phyloP scores from a whole-genome alignment of 2,888 invertebrate genomes.

The Cerastis leucographa region DNA sequence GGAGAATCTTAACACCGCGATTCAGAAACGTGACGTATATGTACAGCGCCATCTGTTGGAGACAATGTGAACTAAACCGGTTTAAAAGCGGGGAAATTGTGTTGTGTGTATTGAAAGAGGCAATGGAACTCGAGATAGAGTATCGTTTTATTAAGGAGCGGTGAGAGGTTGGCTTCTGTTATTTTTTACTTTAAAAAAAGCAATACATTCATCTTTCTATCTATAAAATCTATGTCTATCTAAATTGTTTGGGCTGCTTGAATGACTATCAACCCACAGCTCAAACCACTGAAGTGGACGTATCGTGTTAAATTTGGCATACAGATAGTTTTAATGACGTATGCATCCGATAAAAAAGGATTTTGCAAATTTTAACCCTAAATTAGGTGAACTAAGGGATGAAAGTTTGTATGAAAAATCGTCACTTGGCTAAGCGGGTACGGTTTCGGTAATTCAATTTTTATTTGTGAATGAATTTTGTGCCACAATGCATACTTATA shows the following conservation, averaged over 20 bases:
- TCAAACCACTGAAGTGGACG: neutral
- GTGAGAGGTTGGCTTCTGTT: neutral
- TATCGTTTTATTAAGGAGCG: neutral
- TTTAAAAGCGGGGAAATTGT: neutral
- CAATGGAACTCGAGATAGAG: neutral
- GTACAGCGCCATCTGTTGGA: neutral
- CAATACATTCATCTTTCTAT: neutral
- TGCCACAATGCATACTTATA: too few species aligned
- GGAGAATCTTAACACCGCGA: constrained; percentile 15
- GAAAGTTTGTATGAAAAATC: neutral
- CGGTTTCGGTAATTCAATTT: too few species aligned
- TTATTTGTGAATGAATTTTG: too few species aligned
- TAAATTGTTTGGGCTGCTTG: neutral
- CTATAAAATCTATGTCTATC: too few species aligned
- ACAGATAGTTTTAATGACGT: neutral
- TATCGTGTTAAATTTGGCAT: neutral
- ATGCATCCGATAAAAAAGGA: neutral
- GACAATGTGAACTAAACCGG: neutral
- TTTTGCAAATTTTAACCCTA: neutral
- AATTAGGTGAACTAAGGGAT: neutral
- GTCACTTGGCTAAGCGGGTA: neutral
- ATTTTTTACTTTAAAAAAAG: neutral
- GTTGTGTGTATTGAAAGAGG: neutral
- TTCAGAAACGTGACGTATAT: constrained; percentile 11
- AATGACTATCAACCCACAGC: neutral